Conservation (phyloP, 2,113 vertebrate genomes). For the Galemys pyrenaicus region DNA sequence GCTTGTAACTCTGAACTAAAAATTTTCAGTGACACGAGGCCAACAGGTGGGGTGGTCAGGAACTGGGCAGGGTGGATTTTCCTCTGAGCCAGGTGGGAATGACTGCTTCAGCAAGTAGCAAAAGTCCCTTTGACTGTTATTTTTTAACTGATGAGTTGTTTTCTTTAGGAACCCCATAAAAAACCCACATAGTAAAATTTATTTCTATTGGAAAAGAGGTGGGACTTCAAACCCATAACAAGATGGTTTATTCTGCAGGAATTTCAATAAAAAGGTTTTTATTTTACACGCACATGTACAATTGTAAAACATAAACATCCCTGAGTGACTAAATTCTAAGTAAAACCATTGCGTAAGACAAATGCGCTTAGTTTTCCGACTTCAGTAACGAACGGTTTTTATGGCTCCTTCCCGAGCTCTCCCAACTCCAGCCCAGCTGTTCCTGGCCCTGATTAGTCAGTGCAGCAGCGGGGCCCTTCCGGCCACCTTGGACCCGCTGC, state of each 20-base stretch:
- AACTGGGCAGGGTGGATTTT: accelerated
- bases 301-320: neutral
- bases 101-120: accelerated
- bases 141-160: neutral
- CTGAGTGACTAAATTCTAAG: neutral
- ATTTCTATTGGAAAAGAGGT: neutral
- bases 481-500: neutral
- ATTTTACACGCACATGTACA: neutral
- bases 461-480: no score
- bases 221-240: neutral
- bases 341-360: neutral
- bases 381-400: neutral
- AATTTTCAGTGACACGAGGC: neutral
- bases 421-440: neutral
- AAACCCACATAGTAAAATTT: neutral
- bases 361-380: neutral
- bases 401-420: neutral
- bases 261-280: neutral
- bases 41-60: accelerated
- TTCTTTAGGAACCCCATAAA: neutral
- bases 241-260: neutral
- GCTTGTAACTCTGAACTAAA: neutral
- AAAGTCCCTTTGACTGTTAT: neutral
- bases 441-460: accelerated
- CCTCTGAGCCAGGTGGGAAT: accelerated